Evolutionary conservation across 2,797 vertebrate genomes (phyloP).

Genomic region (Threskiornis aethiopicus): DNA sequence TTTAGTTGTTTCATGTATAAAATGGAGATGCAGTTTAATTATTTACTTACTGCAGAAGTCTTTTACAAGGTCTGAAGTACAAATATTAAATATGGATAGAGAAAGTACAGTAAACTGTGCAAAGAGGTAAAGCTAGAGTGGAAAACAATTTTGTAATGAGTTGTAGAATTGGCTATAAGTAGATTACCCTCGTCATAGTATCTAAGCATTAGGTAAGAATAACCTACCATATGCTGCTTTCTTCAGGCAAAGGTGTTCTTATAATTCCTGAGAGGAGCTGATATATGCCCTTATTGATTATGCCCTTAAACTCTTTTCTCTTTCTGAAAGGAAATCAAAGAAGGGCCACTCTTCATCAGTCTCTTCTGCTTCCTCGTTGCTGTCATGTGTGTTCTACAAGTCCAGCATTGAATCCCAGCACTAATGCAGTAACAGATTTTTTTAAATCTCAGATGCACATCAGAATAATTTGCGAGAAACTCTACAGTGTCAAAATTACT

Average conservation of each 20-base stretch:
- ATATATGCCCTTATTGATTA: background rate
- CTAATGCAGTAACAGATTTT: background rate
- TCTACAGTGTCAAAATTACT: background rate
- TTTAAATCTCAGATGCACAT: fast-evolving
- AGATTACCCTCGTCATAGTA: background rate
- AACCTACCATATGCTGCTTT: background rate
- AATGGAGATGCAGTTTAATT: background rate
- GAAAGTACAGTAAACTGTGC: background rate
- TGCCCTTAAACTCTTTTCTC: background rate
- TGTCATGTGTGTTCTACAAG: background rate
- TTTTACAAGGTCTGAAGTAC: background rate
- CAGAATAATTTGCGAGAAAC: background rate
- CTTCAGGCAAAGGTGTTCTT: background rate
- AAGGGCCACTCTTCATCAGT: background rate
- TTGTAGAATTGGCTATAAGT: background rate
- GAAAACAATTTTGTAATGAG: background rate
- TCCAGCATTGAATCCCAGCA: background rate
- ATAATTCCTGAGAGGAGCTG: background rate
- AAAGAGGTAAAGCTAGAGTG: background rate
- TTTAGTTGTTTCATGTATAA: background rate
- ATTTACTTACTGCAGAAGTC: background rate
- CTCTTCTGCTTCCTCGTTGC: background rate
- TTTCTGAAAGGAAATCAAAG: background rate
- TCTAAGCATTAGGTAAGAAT: background rate
- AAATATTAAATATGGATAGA: background rate